A percentile compares a stretch with the other conserved stretches of the same genome.
Evolutionary conservation across 2,797 vertebrate species (phyloP).

Genomic region (Carduelis carduelis): DNA sequence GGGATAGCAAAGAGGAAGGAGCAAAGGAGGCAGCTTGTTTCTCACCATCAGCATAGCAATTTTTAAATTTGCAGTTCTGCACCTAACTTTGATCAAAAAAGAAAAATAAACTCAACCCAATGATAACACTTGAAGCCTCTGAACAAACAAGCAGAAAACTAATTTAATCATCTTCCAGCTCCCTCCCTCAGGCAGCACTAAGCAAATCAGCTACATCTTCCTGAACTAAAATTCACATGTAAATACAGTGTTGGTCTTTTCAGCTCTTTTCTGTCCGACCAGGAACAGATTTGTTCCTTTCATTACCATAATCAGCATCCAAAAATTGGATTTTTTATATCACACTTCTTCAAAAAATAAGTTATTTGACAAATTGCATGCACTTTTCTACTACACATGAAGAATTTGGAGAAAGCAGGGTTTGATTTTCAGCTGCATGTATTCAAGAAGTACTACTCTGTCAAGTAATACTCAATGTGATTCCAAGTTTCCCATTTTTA

Average conservation of each 20-base stretch:
- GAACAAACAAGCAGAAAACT: neutral
- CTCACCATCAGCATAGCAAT: neutral
- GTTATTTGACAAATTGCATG: neutral
- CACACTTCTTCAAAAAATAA: neutral
- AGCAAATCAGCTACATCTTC: neutral
- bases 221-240: neutral
- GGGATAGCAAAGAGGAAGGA: neutral
- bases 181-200: neutral
- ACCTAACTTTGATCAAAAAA: neutral
- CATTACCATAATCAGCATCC: neutral
- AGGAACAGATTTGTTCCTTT: neutral
- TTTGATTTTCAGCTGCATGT: neutral
- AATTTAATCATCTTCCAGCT: neutral
- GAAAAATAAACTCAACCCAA: neutral
- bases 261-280: neutral
- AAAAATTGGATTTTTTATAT: neutral
- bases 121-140: neutral
- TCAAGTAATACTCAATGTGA: neutral
- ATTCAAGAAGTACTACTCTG: neutral
- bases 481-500: neutral
- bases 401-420: neutral
- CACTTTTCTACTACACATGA: neutral
- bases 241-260: neutral
- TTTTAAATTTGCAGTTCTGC: neutral
- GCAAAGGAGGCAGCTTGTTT: neutral